A percentile compares a stretch with the other conserved stretches of the same genome.
These are phyloP conservation scores for Drosophila prostipennis DNA, from an alignment of 2,888 invertebrate species.

Conservation along the genomic window DNA sequence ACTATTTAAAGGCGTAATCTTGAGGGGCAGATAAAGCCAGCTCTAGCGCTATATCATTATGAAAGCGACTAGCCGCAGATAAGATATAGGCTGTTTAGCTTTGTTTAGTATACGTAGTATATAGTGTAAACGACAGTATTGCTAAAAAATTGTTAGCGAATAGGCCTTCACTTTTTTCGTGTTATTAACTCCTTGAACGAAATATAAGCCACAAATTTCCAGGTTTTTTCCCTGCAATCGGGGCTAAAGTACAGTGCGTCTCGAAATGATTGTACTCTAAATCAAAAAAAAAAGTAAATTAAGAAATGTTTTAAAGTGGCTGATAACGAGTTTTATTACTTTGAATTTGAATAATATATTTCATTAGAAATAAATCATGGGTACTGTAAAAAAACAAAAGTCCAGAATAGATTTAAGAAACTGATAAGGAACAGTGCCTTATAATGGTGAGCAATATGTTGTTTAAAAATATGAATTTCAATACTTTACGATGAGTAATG, in stretches of 20 bases:
- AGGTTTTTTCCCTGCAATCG: neutral
- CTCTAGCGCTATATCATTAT: conserved; percentile 10
- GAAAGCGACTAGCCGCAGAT: conserved; percentile 24
- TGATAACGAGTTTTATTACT: neutral
- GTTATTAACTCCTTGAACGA: conserved; percentile 7
- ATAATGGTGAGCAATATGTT: neutral
- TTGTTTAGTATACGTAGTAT: conserved; percentile 29
- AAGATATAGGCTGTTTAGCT: conserved; percentile 18
- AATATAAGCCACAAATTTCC: conserved; percentile 1
- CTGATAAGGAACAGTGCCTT: neutral
- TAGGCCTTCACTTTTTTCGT: conserved; percentile 11
- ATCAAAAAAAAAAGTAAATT: neutral
- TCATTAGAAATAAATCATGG: neutral
- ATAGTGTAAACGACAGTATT: conserved; percentile 21
- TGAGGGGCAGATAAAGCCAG: conserved; percentile 11
- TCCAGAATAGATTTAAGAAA: neutral
- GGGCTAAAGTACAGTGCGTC: conserved; percentile 3
- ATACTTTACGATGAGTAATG: neutral
- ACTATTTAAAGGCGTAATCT: conserved; percentile 21
- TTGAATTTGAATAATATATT: neutral
- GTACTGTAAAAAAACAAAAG: neutral
- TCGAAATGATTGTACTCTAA: neutral
- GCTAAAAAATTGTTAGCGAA: conserved; percentile 13
- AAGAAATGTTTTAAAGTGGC: neutral
- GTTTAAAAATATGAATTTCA: neutral